Evolutionary conservation across 1,140 invertebrate species (phyloP).

Genomic region (Apis dorsata): DNA sequence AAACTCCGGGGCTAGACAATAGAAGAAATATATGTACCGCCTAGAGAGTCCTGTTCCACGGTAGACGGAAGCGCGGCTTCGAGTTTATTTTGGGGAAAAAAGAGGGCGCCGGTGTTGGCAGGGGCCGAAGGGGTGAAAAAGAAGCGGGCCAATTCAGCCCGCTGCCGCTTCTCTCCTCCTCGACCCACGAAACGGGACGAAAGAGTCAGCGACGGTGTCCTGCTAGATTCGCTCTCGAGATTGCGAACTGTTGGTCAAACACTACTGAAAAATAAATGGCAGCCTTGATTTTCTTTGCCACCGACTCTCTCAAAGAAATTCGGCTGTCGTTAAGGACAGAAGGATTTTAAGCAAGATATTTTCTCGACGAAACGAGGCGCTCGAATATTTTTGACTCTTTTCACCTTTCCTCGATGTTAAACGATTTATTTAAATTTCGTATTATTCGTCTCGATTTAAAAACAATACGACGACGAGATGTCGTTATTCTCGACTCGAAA

Average conservation of each 20-base stretch:
- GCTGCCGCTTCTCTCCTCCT: background rate
- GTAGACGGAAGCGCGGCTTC: constrained; percentile 66
- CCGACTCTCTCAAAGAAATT: constrained; percentile 19
- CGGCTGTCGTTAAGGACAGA: background rate
- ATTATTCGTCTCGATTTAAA: background rate
- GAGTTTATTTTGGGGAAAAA: constrained; percentile 67
- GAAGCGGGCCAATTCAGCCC: constrained; percentile 50
- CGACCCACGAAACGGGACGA: background rate
- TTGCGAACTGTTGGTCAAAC: constrained; percentile 57
- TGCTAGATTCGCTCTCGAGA: constrained; percentile 51
- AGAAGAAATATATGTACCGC: constrained; percentile 75
- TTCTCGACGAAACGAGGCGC: background rate
- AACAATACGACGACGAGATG: no score
- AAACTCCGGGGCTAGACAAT: constrained; percentile 77
- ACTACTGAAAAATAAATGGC: constrained; percentile 52
- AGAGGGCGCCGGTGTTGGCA: constrained; percentile 6
- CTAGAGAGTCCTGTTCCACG: constrained; percentile 51
- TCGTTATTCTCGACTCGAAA: no score
- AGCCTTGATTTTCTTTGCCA: constrained; percentile 44
- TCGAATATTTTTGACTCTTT: background rate
- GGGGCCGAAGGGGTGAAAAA: constrained; percentile 33
- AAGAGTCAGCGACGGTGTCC: background rate
- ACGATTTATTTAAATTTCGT: no score
- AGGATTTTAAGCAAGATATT: background rate
- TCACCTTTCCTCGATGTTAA: background rate